Evolutionary conservation across 2,888 invertebrate genomes (phyloP).

Genomic region (Notodonta ziczac): DNA sequence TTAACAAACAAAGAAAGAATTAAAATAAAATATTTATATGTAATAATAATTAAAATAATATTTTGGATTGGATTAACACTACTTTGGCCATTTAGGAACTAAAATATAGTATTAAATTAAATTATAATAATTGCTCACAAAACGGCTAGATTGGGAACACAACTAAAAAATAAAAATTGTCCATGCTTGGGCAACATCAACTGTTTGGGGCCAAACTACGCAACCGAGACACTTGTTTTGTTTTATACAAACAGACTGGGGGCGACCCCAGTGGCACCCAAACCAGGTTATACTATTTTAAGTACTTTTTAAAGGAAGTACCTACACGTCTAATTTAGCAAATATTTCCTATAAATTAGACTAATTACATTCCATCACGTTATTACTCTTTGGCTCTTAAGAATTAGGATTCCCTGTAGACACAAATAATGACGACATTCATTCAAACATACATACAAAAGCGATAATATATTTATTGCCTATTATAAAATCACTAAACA

Average conservation of each 20-base stretch:
- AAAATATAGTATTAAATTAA: conserved; percentile 20
- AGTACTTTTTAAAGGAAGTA: too few relatives aligned
- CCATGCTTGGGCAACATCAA: too few relatives aligned
- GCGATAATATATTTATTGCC: not conserved
- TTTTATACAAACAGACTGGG: too few relatives aligned
- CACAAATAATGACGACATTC: conserved; percentile 16
- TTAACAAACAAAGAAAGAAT: conserved; percentile 31
- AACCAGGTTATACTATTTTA: too few relatives aligned
- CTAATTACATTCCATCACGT: conserved; percentile 18
- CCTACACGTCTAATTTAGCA: too few relatives aligned
- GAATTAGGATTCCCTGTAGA: conserved; percentile 48
- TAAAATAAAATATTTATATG: conserved; percentile 10
- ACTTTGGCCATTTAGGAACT: conserved; percentile 52
- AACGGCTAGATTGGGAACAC: too few relatives aligned
- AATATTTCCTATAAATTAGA: conserved; percentile 17
- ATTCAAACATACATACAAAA: conserved; percentile 6
- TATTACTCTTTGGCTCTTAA: conserved; percentile 44
- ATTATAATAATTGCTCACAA: not conserved
- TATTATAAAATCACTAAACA: conserved; percentile 4
- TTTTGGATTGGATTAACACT: conserved; percentile 37
- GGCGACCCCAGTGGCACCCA: too few relatives aligned
- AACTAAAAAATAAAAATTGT: too few relatives aligned
- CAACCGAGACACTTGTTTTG: too few relatives aligned
- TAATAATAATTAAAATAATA: conserved; percentile 5
- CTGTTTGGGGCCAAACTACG: too few relatives aligned